Conservation (phyloP, 2,113 vertebrate species). For the Thermophis baileyi region DNA sequence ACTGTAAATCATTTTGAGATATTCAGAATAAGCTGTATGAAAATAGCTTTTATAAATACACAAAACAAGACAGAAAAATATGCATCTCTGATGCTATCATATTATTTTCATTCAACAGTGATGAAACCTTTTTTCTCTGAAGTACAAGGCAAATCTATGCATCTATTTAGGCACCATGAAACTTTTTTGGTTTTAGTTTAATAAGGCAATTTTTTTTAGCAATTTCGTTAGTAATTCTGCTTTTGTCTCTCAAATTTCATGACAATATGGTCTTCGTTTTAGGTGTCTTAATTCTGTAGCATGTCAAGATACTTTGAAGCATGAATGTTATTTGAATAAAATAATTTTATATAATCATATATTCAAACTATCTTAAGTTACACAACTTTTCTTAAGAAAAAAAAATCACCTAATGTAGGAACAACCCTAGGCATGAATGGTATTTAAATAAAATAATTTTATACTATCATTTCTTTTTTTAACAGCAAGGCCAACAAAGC, state of each 20-base stretch:
- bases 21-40: background rate
- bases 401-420: background rate
- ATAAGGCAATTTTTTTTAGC: background rate
- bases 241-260: background rate
- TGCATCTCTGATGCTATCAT: background rate
- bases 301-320: background rate
- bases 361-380: background rate
- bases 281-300: background rate
- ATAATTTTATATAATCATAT: background rate
- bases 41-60: conserved; percentile 1
- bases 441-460: background rate
- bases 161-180: background rate
- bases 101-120: background rate
- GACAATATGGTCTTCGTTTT: background rate
- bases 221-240: background rate
- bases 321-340: background rate
- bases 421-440: background rate
- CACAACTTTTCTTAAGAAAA: background rate
- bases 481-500: background rate
- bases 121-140: background rate
- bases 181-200: background rate
- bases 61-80: background rate
- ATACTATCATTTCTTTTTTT: background rate
- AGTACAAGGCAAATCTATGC: background rate
- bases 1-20: background rate